These are phyloP conservation scores for Poecilia picta DNA, from an alignment of 2,797 vertebrate species.

Conservation along the genomic window DNA sequence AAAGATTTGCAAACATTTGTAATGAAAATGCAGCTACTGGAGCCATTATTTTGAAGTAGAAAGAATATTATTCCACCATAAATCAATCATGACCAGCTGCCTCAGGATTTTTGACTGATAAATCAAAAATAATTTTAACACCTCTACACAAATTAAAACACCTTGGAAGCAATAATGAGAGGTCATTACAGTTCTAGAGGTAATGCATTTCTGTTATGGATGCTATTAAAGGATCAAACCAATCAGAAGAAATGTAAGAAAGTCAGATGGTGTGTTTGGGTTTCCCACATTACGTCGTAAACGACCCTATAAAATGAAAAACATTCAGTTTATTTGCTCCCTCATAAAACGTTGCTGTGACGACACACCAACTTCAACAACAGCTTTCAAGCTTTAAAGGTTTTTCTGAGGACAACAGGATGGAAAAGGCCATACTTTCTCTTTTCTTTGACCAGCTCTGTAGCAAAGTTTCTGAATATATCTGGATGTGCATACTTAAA, in stretches of 20 bases:
- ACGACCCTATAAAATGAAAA: not conserved
- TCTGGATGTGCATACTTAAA: not conserved
- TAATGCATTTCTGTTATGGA: not conserved
- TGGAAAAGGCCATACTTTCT: not conserved
- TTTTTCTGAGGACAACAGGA: not conserved
- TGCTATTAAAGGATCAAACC: not conserved
- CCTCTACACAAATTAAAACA: not conserved
- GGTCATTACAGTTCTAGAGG: not conserved
- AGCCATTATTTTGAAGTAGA: not conserved
- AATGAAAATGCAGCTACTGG: not conserved
- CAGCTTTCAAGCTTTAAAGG: not conserved
- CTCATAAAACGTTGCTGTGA: not conserved
- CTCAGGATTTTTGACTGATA: not conserved
- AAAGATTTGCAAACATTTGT: no score
- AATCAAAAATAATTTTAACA: not conserved
- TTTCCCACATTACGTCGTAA: not conserved
- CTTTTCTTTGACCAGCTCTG: not conserved
- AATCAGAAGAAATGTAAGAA: not conserved
- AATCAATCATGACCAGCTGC: not conserved
- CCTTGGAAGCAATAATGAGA: not conserved
- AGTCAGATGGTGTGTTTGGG: not conserved
- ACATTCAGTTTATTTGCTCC: not conserved
- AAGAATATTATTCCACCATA: not conserved
- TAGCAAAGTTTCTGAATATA: not conserved
- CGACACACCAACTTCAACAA: not conserved